Evolutionary conservation across 1,140 invertebrate species (phyloP).

Genomic region (Aphaenogaster rudis): DNA sequence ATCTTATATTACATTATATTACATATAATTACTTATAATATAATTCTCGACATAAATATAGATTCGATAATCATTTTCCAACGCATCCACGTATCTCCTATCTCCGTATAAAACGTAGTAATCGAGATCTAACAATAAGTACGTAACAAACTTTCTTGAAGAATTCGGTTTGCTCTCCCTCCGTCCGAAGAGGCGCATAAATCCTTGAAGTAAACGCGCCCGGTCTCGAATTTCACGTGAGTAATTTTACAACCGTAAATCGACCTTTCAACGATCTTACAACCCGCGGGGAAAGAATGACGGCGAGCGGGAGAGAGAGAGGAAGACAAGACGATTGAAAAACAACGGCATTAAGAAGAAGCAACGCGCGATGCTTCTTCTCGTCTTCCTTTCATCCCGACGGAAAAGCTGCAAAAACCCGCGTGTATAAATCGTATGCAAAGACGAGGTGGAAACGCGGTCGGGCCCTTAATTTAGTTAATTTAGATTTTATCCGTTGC

Average conservation of each 20-base stretch:
- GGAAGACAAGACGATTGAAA: constrained; percentile 45
- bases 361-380: constrained; percentile 35
- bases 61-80: background rate
- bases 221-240: constrained; percentile 82
- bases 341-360: constrained; percentile 26
- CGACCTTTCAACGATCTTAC: constrained; percentile 84
- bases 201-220: constrained; percentile 76
- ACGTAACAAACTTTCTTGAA: constrained; percentile 44
- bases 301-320: constrained; percentile 62
- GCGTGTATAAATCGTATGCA: constrained; percentile 84
- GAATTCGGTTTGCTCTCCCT: constrained; percentile 44
- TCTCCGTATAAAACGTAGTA: background rate
- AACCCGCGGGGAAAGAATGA: constrained; percentile 27
- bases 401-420: constrained; percentile 63
- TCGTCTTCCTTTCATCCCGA: constrained; percentile 8
- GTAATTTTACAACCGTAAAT: constrained; percentile 86
- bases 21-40: background rate
- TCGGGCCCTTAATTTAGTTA: constrained; percentile 87
- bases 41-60: background rate
- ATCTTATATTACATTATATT: too few relatives aligned
- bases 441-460: constrained; percentile 79
- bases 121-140: background rate
- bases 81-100: background rate
- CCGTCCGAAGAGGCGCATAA: constrained; percentile 70
- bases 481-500: constrained; percentile 88